A percentile compares a stretch with the other conserved stretches of the same genome.
Conservation (phyloP, 2,113 vertebrate genomes). For the Sphaerodactylus townsendi region DNA sequence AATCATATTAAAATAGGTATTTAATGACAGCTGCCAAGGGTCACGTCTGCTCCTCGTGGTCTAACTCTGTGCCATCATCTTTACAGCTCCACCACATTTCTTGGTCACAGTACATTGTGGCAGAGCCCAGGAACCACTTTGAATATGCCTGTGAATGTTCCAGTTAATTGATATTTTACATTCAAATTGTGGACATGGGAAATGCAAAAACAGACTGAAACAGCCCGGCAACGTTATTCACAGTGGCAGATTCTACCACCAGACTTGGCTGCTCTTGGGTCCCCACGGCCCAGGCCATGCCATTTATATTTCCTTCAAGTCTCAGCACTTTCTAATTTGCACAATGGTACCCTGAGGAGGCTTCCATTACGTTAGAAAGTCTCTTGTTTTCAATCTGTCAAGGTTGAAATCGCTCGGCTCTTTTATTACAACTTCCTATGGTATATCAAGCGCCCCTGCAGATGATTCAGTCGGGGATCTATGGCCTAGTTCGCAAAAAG, state of each 20-base stretch:
- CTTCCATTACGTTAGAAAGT: fast-evolving
- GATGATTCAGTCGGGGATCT: too few species aligned
- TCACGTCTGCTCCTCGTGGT: background rate
- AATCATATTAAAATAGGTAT: too few species aligned
- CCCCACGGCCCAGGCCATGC: background rate
- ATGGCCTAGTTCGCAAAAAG: too few species aligned
- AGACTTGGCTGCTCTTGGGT: background rate
- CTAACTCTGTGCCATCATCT: background rate
- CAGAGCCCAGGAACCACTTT: background rate
- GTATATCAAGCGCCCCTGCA: background rate
- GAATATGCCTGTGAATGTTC: background rate
- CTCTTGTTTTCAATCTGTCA: conserved; percentile 4
- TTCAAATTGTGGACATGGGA: background rate
- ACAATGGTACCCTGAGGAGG: background rate
- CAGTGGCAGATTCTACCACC: background rate
- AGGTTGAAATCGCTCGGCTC: background rate
- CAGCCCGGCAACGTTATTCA: background rate
- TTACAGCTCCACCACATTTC: background rate
- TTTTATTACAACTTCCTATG: background rate
- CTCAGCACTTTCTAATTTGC: background rate
- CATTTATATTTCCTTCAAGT: background rate
- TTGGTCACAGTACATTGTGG: background rate
- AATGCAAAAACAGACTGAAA: background rate
- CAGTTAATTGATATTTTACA: background rate
- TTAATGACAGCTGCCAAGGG: background rate